Base-by-base conservation (phyloP, 2,888 invertebrate genomes). In the Nemotelus nigrinus region DNA sequence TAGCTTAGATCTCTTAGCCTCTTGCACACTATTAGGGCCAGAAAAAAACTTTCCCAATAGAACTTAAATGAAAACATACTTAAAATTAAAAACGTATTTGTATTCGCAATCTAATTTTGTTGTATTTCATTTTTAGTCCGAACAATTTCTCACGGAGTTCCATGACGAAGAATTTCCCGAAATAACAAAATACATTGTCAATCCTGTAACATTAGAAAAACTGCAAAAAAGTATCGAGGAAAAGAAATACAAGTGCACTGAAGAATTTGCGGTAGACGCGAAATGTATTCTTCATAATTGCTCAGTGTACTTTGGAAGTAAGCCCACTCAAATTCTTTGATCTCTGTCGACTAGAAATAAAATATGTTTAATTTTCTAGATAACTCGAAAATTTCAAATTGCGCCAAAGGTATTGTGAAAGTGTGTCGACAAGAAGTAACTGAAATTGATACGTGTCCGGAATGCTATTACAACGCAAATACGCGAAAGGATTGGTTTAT, bases 281-380 rank as follows among this genome's bases (percentile, higher is more conserved):
- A 96, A 96, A 85, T 98, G 97, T 97, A 94, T 98, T 83, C 89
- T 95, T 74, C 98, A 98, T 86, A 97, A 98, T 87, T 95, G 96
- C 83, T 93, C 95, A 79, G 93, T 97, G 80, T 97, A 94, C 85
- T 96, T 96, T 88, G 93, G 95, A 83, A 90, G 96, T 95, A 90
- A 90, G 92, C 89, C 57, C 25, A 25, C 25, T 25, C 25, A 25
- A 25, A 25, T 25, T 25, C 53, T 7, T 53, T 58, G 25, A 58
- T 58, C 4, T n/a, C 25, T n/a, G 10, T 50, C 7, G 10, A 50
- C 50, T 50, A 50, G 10, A 10, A 10, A 57, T 57, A 47, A 55
- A 10, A 10, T n/a, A 45, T 71, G 45, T 50, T 2, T 6, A 48
- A 8, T 47, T 64, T 57, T 87, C 74, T 88, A 94, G 94, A 90